Evolutionary conservation across 2,113 vertebrate species (phyloP).

Genomic region (Calidris pygmaea): DNA sequence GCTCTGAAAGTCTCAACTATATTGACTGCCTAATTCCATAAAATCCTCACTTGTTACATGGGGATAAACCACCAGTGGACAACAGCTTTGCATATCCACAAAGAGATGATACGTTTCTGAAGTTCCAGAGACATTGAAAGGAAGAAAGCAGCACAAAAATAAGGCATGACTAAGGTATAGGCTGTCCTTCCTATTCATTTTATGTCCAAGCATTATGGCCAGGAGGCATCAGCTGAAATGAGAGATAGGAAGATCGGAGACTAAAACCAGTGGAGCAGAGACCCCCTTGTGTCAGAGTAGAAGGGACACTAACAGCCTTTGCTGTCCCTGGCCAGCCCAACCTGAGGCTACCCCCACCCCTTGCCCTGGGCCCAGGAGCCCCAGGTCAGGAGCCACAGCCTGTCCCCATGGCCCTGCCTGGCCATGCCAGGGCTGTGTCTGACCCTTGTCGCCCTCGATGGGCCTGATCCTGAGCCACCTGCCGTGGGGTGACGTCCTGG

Average conservation of each 20-base stretch:
- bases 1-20: neutral
- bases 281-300: neutral
- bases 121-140: neutral
- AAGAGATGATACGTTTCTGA: neutral
- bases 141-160: neutral
- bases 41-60: neutral
- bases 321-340: neutral
- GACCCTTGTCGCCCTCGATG: neutral
- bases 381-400: neutral
- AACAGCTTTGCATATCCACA: neutral
- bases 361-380: neutral
- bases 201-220: neutral
- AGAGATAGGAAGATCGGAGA: neutral
- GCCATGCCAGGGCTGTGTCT: neutral
- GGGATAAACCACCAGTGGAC: neutral
- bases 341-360: neutral
- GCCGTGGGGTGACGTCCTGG: accelerated
- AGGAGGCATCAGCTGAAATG: neutral
- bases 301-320: neutral
- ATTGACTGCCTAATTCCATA: neutral
- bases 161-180: neutral
- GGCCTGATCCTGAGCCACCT: neutral
- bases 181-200: neutral
- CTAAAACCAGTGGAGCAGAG: neutral
- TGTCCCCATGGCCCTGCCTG: neutral